Evolutionary conservation across 2,113 vertebrate genomes (phyloP).

Genomic region (Crocuta crocuta): DNA sequence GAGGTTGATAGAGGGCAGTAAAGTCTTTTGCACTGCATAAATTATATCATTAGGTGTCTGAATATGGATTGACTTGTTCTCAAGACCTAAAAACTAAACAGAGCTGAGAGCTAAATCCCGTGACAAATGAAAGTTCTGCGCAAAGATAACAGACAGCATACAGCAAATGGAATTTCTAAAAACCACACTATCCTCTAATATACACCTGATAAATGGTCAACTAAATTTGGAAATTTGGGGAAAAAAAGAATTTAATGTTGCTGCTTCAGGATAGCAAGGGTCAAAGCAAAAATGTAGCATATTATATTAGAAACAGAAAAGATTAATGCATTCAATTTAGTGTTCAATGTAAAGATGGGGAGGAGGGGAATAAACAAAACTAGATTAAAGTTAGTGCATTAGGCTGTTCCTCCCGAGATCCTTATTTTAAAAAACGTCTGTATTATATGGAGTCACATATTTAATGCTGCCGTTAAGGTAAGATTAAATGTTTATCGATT

Average conservation of each 20-base stretch:
- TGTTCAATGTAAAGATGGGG: background rate
- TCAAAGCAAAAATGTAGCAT: conserved; percentile 65
- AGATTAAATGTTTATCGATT: background rate
- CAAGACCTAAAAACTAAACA: conserved; percentile 91
- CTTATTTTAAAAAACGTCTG: background rate
- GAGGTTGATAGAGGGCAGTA: conserved; percentile 88
- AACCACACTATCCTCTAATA: conserved; percentile 85
- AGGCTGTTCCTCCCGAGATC: background rate
- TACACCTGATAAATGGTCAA: conserved; percentile 90
- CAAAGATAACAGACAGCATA: conserved; percentile 90
- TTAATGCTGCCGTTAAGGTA: background rate
- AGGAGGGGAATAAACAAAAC: background rate
- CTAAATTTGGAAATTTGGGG: conserved; percentile 82
- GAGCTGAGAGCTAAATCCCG: conserved; percentile 90
- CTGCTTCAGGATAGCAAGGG: conserved; percentile 77
- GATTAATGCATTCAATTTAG: conserved; percentile 54
- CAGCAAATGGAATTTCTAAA: conserved; percentile 91
- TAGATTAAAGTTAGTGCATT: conserved; percentile 9
- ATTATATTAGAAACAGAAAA: conserved; percentile 65
- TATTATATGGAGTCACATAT: background rate
- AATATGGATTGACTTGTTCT: conserved; percentile 90
- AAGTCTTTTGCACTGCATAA: conserved; percentile 88
- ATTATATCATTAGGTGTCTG: conserved; percentile 91
- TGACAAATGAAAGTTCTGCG: conserved; percentile 91
- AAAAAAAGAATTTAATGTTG: conserved; percentile 81